These are phyloP conservation scores for Cataglyphis livida DNA, from an alignment of 2,888 invertebrate genomes.

Conservation along the genomic window DNA sequence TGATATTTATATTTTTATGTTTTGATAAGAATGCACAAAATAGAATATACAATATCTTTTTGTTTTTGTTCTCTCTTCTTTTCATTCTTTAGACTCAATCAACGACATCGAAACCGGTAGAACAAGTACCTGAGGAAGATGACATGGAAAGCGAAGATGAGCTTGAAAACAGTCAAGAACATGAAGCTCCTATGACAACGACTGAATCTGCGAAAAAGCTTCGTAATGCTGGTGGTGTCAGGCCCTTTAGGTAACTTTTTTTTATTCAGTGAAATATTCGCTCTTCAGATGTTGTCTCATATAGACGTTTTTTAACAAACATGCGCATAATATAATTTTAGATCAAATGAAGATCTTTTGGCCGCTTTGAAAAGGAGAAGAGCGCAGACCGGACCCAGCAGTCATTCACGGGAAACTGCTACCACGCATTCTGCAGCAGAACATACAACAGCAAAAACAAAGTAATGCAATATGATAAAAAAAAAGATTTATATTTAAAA, in stretches of 20 bases:
- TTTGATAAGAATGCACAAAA: not conserved
- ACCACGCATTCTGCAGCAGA: slow-evolving; percentile 73
- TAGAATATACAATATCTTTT: not conserved
- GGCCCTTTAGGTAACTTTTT: slow-evolving; percentile 88
- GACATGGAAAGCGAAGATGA: slow-evolving; percentile 86
- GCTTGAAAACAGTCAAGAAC: slow-evolving; percentile 88
- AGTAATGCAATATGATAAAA: slow-evolving; percentile 51
- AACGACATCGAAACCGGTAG: slow-evolving; percentile 79
- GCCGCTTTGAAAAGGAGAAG: slow-evolving; percentile 91
- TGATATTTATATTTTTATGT: not conserved
- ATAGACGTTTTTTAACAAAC: not conserved
- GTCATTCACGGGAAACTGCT: slow-evolving; percentile 73
- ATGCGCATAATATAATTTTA: slow-evolving; percentile 49
- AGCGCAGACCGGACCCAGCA: slow-evolving; percentile 89
- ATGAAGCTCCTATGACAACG: slow-evolving; percentile 88
- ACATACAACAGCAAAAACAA: slow-evolving; percentile 75
- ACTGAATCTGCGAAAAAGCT: slow-evolving; percentile 90
- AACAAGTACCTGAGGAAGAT: slow-evolving; percentile 80
- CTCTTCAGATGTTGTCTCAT: not conserved
- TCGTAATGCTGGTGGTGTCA: slow-evolving; percentile 87
- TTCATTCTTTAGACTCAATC: slow-evolving; percentile 70
- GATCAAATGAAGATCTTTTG: slow-evolving; percentile 92
- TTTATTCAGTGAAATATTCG: not conserved
- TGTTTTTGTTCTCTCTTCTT: not conserved
- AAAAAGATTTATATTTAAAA: not conserved